Conservation (phyloP, 2,797 vertebrate species). For the Epinephelus awoara region DNA sequence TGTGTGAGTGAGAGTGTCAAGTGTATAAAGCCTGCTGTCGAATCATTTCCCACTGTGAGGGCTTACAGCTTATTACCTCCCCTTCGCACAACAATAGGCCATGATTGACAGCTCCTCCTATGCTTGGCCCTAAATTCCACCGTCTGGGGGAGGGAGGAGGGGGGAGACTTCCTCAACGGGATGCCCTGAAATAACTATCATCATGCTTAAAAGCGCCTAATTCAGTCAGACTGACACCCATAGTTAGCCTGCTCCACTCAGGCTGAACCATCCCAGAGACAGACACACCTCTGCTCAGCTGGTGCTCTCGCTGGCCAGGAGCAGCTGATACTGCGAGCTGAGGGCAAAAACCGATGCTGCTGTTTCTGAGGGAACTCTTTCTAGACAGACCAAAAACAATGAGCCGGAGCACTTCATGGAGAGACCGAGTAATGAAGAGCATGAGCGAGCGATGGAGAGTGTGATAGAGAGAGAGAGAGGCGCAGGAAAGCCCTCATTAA, state of each 20-base stretch:
- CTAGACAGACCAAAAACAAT: conserved; percentile 52
- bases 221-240: conserved; percentile 68
- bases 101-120: conserved; percentile 74
- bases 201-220: conserved; percentile 72
- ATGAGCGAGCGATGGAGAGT: conserved; percentile 27
- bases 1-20: conserved; percentile 41
- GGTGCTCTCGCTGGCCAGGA: conserved; percentile 20
- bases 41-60: conserved; percentile 68
- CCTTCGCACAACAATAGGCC: conserved; percentile 67
- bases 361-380: conserved; percentile 36
- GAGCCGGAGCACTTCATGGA: conserved; percentile 44
- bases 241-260: conserved; percentile 57
- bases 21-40: conserved; percentile 60
- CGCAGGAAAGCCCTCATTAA: conserved; percentile 85
- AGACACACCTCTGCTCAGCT: conserved; percentile 49
- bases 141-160: conserved; percentile 31
- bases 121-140: conserved; percentile 59
- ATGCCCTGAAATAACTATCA: conserved; percentile 77
- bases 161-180: conserved; percentile 58
- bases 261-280: conserved; percentile 38
- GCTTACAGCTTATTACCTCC: conserved; percentile 75
- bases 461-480: conserved; percentile 42
- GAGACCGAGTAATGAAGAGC: conserved; percentile 64
- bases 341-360: conserved; percentile 25
- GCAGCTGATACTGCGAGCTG: not conserved